Evolutionary conservation across 2,113 vertebrate species (phyloP).

Genomic region (Syngnathus floridae): DNA sequence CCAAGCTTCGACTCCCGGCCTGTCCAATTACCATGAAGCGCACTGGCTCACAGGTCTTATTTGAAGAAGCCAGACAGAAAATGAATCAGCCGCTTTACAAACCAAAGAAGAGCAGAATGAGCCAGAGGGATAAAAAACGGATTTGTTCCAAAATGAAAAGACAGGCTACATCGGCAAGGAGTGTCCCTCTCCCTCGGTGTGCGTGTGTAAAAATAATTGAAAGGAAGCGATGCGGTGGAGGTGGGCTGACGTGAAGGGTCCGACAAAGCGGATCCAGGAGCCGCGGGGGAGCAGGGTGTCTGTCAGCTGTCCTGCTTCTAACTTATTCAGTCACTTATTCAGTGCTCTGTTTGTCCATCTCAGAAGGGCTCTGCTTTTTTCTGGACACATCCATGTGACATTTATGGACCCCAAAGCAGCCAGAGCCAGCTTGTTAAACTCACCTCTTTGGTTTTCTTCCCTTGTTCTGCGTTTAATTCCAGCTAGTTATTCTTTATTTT

Average conservation of each 20-base stretch:
- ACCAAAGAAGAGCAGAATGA: slow-evolving; percentile 40
- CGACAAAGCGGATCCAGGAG: slow-evolving; percentile 47
- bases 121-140: slow-evolving; percentile 57
- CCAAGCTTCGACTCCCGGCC: slow-evolving; percentile 18
- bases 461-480: background rate
- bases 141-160: slow-evolving; percentile 63
- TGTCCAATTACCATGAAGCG: slow-evolving; percentile 46
- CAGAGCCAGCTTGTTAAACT: slow-evolving; percentile 23
- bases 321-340: slow-evolving; percentile 60
- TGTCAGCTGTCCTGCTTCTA: slow-evolving; percentile 52
- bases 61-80: slow-evolving; percentile 42
- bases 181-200: background rate
- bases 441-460: background rate
- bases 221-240: slow-evolving; percentile 39
- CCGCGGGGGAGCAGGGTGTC: slow-evolving; percentile 51
- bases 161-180: slow-evolving; percentile 27
- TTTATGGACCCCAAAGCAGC: slow-evolving; percentile 29
- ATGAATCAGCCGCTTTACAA: slow-evolving; percentile 25
- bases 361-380: slow-evolving; percentile 28
- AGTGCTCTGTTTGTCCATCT: slow-evolving; percentile 27
- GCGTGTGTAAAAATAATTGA: slow-evolving; percentile 22
- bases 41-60: slow-evolving; percentile 27
- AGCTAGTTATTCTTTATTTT: background rate
- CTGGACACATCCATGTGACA: slow-evolving; percentile 36
- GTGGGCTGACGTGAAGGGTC: slow-evolving; percentile 50